These are phyloP conservation scores for Zaprionus davidi DNA, from an alignment of 1,140 invertebrate species.

Conservation along the genomic window DNA sequence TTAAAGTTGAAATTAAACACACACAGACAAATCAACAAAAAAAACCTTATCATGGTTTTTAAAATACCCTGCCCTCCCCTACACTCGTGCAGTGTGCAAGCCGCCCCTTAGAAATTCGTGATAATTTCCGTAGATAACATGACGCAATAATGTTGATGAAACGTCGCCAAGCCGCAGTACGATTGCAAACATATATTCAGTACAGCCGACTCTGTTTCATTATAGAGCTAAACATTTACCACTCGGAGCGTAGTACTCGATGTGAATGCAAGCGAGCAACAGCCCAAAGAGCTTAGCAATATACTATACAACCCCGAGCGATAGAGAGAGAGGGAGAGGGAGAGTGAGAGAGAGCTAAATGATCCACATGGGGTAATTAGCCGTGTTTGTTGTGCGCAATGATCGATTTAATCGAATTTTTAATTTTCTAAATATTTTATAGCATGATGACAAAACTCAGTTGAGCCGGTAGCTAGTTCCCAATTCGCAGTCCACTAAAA, in stretches of 20 bases:
- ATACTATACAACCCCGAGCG: not conserved
- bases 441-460: conserved; percentile 41
- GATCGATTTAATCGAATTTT: conserved; percentile 8
- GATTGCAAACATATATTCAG: conserved; percentile 5
- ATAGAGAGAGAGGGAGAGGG: conserved; percentile 1
- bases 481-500: not conserved
- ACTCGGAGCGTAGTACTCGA: conserved; percentile 27
- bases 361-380: conserved; percentile 36
- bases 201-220: not conserved
- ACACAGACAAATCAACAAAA: not conserved
- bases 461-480: conserved; percentile 25
- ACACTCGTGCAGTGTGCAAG: not conserved
- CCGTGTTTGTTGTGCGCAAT: conserved; percentile 14
- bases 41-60: conserved; percentile 24
- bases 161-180: conserved; percentile 24
- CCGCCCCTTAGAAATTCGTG: conserved; percentile 9
- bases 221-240: conserved; percentile 26
- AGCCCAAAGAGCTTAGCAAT: conserved; percentile 5
- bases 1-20: not conserved
- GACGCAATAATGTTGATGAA: conserved; percentile 42
- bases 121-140: conserved; percentile 43
- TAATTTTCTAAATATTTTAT: conserved; percentile 12
- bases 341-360: conserved; percentile 16
- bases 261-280: conserved; percentile 29
- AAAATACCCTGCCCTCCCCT: conserved; percentile 15